Evolutionary conservation across 2,888 invertebrate genomes (phyloP), one percentile per base, ranked within the genome.

Genomic region (Zaprionus bogoriensis): DNA sequence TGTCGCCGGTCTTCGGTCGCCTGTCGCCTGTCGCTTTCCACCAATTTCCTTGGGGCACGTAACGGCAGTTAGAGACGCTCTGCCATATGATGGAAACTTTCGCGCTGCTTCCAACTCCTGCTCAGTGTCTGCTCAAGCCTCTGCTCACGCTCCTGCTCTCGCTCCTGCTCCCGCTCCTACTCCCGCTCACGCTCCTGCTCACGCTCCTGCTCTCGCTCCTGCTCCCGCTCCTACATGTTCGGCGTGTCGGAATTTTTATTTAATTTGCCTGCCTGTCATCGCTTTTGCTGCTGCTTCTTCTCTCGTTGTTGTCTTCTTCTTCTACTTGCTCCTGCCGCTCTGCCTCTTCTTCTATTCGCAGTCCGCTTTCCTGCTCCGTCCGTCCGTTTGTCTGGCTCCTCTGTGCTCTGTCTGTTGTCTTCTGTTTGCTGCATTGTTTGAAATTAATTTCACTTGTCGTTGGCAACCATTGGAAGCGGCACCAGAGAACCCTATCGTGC

Each of bases 391-490:
- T 12, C 25, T 25, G 42, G n/a, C 14, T 12, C 14, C n/a, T 2
- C 23, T 36, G 42, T 53, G 32, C 27, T 45, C 51, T 42, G 27
- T 53, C 78, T 62, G 76, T 79, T 83, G 80, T 81, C 75, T 85
- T 62, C 83, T 58, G 64, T 77, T 83, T 78, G 72, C 79, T 68
- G 71, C 87, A 82, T 87, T 87, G 86, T 85, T 87, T 79, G 81
- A 82, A 81, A 87, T 87, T 87, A 81, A 87, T 81, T 81, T 85
- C 75, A 74, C 78, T 87, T 84, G 80, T 81, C 85, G 87, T 61
- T 48, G 44, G 70, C 65, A 74, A 60, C 70, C 74, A 52, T 74
- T 27, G 32, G 39, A 42, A 19, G 22, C 32, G n/a, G n/a, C 50
- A 39, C 28, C 27, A 19, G 45, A 14, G 17, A 45, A 50, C 27